Evolutionary conservation across 1,140 invertebrate species (phyloP), one percentile per base, ranked within the genome.

Genomic region (Trissolcus basalis): DNA sequence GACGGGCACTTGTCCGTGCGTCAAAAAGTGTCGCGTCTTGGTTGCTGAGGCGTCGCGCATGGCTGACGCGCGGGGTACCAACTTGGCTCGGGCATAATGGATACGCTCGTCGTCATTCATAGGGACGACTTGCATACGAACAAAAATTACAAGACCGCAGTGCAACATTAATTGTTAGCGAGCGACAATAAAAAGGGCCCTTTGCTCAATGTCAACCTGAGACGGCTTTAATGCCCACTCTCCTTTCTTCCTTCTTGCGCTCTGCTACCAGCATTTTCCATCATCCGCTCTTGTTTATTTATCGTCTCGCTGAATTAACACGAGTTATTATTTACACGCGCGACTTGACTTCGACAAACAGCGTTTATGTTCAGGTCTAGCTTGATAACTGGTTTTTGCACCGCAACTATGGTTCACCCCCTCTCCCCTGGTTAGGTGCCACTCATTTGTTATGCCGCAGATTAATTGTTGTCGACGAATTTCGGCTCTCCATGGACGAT

Each of bases 1-100:
- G 5, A 35, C 33, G 10, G 33, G 33, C 33, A 10, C 33, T 35
- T 5, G 33, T 35, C 10, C 33, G 10, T 10, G 33, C 33, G 33
- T 35, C 33, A 35, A 35, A 35, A 63, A 63, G 59, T 48, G 67
- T 60, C 56, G 47, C 63, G 65, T 15, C 53, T 69, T 49, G 45
- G 41, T 59, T 81, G 70, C 79, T 82, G 83, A 85, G 83, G 83
- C 83, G 85, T 87, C 86, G 87, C 81, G 85, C 83, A 86, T 81
- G 61, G 86, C 39, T 83, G 83, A 73, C 72, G 73, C 55, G 72
- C 80, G 78, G 81, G 59, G 63, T 71, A 49, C 35, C 71, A 77
- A 77, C 74, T 67, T 58, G 53, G 47, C 78, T 80, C 67, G 78
- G 11, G 74, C 82, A 73, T 83, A 86, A 85, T 80, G 82, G 83